These are phyloP conservation scores for Anabas testudineus DNA, from an alignment of 2,797 vertebrate species.

Conservation along the genomic window DNA sequence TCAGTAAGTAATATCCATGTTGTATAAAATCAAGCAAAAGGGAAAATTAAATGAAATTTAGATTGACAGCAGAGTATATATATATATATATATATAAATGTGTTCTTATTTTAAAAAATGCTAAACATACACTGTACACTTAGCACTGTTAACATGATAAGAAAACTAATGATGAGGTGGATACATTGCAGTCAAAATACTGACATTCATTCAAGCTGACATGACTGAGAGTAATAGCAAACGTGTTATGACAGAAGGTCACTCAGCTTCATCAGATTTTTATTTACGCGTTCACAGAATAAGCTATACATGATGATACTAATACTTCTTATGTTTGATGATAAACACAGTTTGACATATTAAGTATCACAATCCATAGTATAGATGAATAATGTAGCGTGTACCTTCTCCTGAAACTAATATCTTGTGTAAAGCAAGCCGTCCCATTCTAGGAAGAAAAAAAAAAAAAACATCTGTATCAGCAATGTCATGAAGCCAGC, in stretches of 20 bases:
- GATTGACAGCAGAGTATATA: not conserved
- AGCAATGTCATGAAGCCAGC: slow-evolving; percentile 54
- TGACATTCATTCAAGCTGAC: slow-evolving; percentile 6
- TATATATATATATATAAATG: not conserved
- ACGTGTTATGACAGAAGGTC: slow-evolving; percentile 46
- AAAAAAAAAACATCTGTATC: slow-evolving; percentile 10
- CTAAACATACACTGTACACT: not conserved
- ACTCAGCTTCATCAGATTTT: slow-evolving; percentile 70
- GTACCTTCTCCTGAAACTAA: slow-evolving; percentile 68
- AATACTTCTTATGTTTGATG: slow-evolving; percentile 71
- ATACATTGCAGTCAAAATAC: not conserved
- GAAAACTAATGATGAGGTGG: not conserved
- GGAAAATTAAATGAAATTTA: not conserved
- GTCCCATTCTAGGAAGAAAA: slow-evolving; percentile 28
- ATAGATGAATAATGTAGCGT: slow-evolving; percentile 74
- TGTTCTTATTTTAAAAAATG: not conserved
- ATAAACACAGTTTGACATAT: slow-evolving; percentile 79
- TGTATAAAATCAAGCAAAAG: not conserved
- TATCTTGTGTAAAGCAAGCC: slow-evolving; percentile 70
- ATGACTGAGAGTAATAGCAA: slow-evolving; percentile 40
- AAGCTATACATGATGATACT: slow-evolving; percentile 80
- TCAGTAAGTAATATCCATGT: not conserved
- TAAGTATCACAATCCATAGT: slow-evolving; percentile 77
- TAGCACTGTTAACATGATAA: not conserved
- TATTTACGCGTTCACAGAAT: slow-evolving; percentile 82